phyloP scores from a whole-genome alignment of 2,888 invertebrate genomes.

The Palloptera scutellata region DNA sequence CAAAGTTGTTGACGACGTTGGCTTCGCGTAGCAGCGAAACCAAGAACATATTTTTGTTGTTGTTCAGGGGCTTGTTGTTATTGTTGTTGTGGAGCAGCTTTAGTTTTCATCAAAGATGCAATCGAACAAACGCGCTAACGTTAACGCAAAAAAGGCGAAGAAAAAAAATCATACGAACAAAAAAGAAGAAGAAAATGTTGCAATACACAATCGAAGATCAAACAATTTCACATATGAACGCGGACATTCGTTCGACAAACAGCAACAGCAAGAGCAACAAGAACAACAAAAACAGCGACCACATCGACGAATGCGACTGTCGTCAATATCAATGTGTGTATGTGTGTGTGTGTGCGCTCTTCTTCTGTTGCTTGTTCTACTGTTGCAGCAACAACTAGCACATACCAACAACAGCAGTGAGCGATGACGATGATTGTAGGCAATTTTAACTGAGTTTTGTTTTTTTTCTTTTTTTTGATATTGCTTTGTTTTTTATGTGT shows the following conservation, averaged over 20 bases:
- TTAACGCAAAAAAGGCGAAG: background rate
- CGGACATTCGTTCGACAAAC: constrained; percentile 1
- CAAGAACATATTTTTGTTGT: no score
- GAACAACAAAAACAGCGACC: no score
- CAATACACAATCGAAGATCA: constrained; percentile 13
- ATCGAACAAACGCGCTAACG: background rate
- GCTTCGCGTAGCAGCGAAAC: no score
- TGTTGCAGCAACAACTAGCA: background rate
- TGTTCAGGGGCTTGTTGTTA: no score
- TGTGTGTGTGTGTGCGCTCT: background rate
- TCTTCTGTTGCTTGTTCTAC: constrained; percentile 13
- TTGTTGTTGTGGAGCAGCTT: no score
- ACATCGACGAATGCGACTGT: constrained; percentile 11
- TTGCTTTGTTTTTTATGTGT: no score
- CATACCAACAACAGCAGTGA: no score
- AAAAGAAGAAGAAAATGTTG: background rate
- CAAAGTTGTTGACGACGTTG: no score
- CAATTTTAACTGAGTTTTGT: no score
- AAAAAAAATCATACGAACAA: background rate
- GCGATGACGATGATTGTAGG: no score
- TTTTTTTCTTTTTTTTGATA: no score
- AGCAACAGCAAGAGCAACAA: constrained; percentile 9
- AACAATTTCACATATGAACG: constrained; percentile 14
- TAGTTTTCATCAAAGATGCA: background rate
- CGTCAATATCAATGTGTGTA: background rate